Base-by-base conservation (phyloP, 2,797 vertebrate genomes). In the Percopsis omiscomaycus region DNA sequence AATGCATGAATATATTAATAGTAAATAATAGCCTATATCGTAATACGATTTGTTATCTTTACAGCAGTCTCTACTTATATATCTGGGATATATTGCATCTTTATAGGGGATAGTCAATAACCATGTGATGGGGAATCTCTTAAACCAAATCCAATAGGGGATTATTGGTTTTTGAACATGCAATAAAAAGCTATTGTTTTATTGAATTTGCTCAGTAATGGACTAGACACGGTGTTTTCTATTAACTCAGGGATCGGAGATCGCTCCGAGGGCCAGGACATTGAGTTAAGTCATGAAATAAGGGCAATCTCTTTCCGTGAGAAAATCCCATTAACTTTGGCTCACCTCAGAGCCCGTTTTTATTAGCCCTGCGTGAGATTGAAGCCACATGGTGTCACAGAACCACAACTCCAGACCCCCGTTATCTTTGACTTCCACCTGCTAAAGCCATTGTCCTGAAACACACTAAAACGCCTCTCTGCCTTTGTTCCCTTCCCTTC, bases 161-260 rank as follows among this genome's bases (percentile, higher is more conserved):
- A 80, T 85, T 88, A 90, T 88, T 89, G 87, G 80, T 82, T 87
- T 87, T 80, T 86, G 84, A 89, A 90, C 83, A 88, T 89, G 82
- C 86, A 91, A 91, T 91, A 91, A 92, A 92, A 89, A 83, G 78
- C 80, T 83, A 81, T 89, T 77, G 84, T 84, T 89, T 91, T 89
- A 92, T 90, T 89, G 76, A 86, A 86, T 91, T 84, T 88, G 84
- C 79, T 81, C 86, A 84, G 75, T 88, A 84, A 87, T 68, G 72
- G 77, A 89, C 88, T 51, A 82, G 89, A 88, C 84, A 54, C 48
- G 67, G 87, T 78, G 84, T 87, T 88, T 87, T 90, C 87, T 87
- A 86, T 92, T 88, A 88, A 83, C 84, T 72, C 83, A 83, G 71
- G 84, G 86, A 89, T 88, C 83, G 81, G 79, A 84, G 88, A 89